Evolutionary conservation across 2,888 invertebrate species (phyloP), one percentile per base, ranked within the genome.

Genomic region (Argyresthia goedartella): DNA sequence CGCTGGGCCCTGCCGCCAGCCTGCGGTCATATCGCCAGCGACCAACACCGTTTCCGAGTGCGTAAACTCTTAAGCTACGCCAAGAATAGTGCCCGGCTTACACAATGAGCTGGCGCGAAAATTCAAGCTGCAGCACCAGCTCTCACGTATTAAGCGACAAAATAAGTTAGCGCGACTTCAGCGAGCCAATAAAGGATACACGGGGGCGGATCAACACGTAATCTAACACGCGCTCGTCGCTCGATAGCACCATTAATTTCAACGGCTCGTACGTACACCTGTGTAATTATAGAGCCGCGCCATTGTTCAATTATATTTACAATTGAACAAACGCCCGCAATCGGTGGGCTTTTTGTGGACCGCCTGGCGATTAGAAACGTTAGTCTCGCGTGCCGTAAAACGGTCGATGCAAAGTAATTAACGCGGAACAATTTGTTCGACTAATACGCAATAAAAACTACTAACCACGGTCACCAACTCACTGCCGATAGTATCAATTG

Each of bases 221-320:
- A 58, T 54, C 56, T 42, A 52, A 47, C 33, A 55, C 57, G 56
- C 57, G 62, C 60, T 65, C 56, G 59, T 34, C 64, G 62, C 61
- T 66, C 65, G 62, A 67, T 67, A 66, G 66, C 61, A 62, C 64
- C 62, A 68, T 70, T 68, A 67, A 69, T 71, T 68, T 67, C 59
- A 74, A 64, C 62, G 59, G 61, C 61, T 64, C 60, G 60, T 64
- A 65, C 58, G 60, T 63, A 67, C 63, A 68, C 59, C 60, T 57
- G 63, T 65, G 65, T 71, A 73, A 71, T 72, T 71, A 71, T 65
- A 64, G 60, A 54, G 54, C 57, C 57, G 60, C 60, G 66, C 62
- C 61, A 64, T 68, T 70, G 69, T 67, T 70, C 64, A 68, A 69
- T 73, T 69, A 71, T 69, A 67, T 73, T 71, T 71, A 72, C 65